Evolutionary conservation across 2,888 invertebrate genomes (phyloP).

Genomic region (Rhagium mordax): DNA sequence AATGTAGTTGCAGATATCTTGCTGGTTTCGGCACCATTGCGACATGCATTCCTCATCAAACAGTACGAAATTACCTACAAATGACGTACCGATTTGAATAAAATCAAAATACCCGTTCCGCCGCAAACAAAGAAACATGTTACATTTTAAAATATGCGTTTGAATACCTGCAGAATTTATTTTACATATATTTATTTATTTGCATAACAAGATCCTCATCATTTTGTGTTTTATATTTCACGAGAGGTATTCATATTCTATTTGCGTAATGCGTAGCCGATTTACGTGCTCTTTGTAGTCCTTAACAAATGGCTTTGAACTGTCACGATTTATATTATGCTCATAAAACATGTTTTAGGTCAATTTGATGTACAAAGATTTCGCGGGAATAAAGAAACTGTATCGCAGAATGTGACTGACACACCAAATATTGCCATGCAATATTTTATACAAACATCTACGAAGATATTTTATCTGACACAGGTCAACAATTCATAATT

Average conservation of each 20-base stretch:
- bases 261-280: slow-evolving; percentile 33
- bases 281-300: slow-evolving; percentile 34
- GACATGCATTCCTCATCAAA: background rate
- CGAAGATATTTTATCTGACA: background rate
- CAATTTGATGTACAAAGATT: slow-evolving; percentile 24
- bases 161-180: slow-evolving; percentile 19
- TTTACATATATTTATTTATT: slow-evolving; percentile 32
- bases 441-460: background rate
- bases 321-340: slow-evolving; percentile 31
- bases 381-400: background rate
- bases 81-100: background rate
- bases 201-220: slow-evolving; percentile 29
- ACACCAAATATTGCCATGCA: background rate
- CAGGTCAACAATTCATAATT: background rate
- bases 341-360: slow-evolving; percentile 31
- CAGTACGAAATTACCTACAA: background rate
- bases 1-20: too few relatives aligned
- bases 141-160: slow-evolving; percentile 11
- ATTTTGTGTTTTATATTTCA: slow-evolving; percentile 22
- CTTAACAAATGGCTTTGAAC: slow-evolving; percentile 35
- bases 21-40: too few relatives aligned
- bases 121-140: background rate
- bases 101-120: background rate
- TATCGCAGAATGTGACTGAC: background rate
- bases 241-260: slow-evolving; percentile 27